Base-by-base conservation (phyloP, 2,888 invertebrate species). In the Caenorhabditis sp. region DNA sequence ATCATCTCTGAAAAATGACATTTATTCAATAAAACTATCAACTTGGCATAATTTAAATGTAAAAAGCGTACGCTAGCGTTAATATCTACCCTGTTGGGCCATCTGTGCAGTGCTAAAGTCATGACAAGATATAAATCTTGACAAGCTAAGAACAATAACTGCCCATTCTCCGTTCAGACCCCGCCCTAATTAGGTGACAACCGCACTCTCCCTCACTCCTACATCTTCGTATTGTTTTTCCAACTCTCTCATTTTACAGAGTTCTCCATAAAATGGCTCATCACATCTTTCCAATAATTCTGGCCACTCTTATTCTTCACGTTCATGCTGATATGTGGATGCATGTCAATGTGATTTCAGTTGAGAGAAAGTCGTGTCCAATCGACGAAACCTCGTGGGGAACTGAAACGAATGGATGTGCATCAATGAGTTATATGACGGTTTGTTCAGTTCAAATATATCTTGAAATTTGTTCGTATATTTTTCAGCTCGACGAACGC, bases 391-490 rank as follows among this genome's bases (percentile, higher is more conserved):
- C 76, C 0, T 76, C 83, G 7, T 79, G 83, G 83, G 77, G 74
- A 28, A 54, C 64, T 2, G 74, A 83, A 35, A 69, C 64, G 2
- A 19, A 31, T 49, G 83, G 79, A 56, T 83, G 83, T 63, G 66
- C 74, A 2, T n/a, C 70, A 12, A 61, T 83, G 70, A 79, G 63
- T 54, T 73, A 83, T 58, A 83, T 83, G 83, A 83, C 83, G 24
- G 82, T 82, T 1, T 69, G 70, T 64, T 49, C 24, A 16, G 0
- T 22, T 10, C n/a, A 31, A 47, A 63, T 28, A 47, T 38, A 19
- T 22, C 19, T 0, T 5, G 0, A 12, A n/a, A 49, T 49, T 49
- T 49, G 47, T 12, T 54, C n/a, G n/a, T n/a, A 16, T 51, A 3
- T 0, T 75, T 77, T 77, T 22, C 72, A 82, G 82, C 69, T 83